These are phyloP conservation scores for Linepithema humile DNA, from an alignment of 1,140 invertebrate genomes.

Conservation along the genomic window DNA sequence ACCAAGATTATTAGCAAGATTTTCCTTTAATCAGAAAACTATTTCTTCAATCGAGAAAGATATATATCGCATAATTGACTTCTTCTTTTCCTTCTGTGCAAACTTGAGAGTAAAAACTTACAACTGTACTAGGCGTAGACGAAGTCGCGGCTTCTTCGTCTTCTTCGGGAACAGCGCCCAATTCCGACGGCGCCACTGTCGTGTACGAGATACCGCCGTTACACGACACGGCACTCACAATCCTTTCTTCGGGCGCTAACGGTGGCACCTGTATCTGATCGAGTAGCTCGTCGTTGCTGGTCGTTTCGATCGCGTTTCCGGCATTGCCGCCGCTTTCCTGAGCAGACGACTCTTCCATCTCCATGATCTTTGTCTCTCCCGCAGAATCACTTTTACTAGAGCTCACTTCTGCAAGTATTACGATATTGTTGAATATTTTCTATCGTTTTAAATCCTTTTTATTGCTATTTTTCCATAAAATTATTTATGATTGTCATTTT, in stretches of 20 bases:
- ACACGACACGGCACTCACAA: constrained; percentile 70
- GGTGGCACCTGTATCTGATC: constrained; percentile 75
- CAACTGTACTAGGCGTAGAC: constrained; percentile 87
- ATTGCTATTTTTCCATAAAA: neutral
- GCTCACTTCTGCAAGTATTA: constrained; percentile 64
- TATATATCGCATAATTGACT: neutral
- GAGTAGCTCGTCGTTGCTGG: constrained; percentile 68
- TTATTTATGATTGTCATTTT: neutral
- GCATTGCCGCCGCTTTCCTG: constrained; percentile 57
- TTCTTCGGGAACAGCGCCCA: constrained; percentile 87
- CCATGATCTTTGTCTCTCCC: constrained; percentile 45
- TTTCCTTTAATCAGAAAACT: neutral
- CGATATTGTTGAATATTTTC: neutral
- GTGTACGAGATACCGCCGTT: constrained; percentile 72
- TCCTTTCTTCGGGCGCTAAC: constrained; percentile 73
- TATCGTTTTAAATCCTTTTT: neutral
- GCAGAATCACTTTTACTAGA: constrained; percentile 62
- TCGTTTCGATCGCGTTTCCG: constrained; percentile 62
- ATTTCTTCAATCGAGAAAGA: neutral
- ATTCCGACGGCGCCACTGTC: constrained; percentile 76
- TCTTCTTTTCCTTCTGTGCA: neutral
- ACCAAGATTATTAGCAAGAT: neutral
- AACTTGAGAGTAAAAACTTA: constrained; percentile 59
- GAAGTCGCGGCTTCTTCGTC: constrained; percentile 86
- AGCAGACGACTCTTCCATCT: constrained; percentile 57